Conservation (phyloP, 1,140 invertebrate genomes). For the Heliconius himera region DNA sequence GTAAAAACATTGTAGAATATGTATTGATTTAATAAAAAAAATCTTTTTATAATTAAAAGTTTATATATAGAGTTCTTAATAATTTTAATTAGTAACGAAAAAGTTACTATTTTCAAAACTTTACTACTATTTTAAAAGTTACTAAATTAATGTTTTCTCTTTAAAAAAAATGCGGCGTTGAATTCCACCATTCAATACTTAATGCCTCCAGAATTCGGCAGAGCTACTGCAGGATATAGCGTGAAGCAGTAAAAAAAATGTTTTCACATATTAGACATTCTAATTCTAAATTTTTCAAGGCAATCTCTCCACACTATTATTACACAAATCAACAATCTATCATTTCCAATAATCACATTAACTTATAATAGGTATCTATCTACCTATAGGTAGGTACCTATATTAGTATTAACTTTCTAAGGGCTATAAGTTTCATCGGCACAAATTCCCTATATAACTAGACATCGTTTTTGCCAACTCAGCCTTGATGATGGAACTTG, state of each 20-base stretch:
- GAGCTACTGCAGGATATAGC: too few species aligned
- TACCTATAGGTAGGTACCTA: too few species aligned
- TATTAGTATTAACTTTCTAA: constrained; percentile 37
- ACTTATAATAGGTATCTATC: constrained; percentile 28
- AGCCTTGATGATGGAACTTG: constrained; percentile 36
- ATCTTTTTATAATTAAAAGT: too few species aligned
- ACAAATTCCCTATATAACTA: constrained; percentile 10
- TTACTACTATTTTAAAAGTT: too few species aligned
- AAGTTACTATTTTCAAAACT: too few species aligned
- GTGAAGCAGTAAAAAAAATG: background rate
- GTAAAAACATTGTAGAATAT: background rate
- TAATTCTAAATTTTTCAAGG: background rate
- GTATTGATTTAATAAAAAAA: background rate
- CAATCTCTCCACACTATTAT: background rate
- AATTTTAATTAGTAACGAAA: too few species aligned
- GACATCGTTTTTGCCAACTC: constrained; percentile 28
- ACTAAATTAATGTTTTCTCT: too few species aligned
- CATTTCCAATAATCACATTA: constrained; percentile 30
- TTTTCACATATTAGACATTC: background rate
- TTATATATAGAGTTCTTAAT: too few species aligned
- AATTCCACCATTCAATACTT: too few species aligned
- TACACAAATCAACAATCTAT: constrained; percentile 17
- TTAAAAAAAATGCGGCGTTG: too few species aligned
- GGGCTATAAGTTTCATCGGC: constrained; percentile 31
- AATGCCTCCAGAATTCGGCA: too few species aligned